phyloP scores from a whole-genome alignment of 2,113 vertebrate genomes.

The Podiceps cristatus region DNA sequence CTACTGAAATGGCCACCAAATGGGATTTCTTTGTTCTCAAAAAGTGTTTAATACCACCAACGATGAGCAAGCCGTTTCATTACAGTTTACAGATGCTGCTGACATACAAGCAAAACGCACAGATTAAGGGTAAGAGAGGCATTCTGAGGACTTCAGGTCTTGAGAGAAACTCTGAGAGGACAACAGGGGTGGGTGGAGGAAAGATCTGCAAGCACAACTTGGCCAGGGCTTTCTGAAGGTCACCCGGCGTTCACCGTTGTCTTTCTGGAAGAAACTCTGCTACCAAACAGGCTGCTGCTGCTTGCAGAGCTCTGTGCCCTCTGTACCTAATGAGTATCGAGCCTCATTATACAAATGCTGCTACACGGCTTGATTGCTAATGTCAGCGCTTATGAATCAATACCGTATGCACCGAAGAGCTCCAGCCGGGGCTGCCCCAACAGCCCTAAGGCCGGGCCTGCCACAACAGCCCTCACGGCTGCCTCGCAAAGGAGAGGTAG shows the following conservation, averaged over 20 bases:
- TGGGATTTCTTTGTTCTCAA: background rate
- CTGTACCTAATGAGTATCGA: background rate
- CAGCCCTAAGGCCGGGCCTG: background rate
- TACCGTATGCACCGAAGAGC: accelerated
- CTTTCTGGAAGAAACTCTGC: background rate
- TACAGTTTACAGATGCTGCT: background rate
- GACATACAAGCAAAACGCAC: accelerated
- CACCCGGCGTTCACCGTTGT: background rate
- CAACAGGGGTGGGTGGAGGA: background rate
- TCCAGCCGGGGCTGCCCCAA: background rate
- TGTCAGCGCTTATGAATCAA: background rate
- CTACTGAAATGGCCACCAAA: background rate
- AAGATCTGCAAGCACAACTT: background rate
- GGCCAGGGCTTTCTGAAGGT: background rate
- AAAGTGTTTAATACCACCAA: background rate
- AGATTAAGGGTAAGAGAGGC: background rate
- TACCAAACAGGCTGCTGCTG: background rate
- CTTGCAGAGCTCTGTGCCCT: background rate
- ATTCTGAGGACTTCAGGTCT: background rate
- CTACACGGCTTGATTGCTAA: background rate
- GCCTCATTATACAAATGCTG: background rate
- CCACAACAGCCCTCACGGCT: background rate
- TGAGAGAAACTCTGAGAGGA: background rate
- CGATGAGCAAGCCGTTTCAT: background rate
- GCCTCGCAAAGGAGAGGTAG: background rate